Percentiles rank a stretch among this genome's conserved stretches.
Conservation (phyloP, 2,888 invertebrate species). For the Sicus ferrugineus region DNA sequence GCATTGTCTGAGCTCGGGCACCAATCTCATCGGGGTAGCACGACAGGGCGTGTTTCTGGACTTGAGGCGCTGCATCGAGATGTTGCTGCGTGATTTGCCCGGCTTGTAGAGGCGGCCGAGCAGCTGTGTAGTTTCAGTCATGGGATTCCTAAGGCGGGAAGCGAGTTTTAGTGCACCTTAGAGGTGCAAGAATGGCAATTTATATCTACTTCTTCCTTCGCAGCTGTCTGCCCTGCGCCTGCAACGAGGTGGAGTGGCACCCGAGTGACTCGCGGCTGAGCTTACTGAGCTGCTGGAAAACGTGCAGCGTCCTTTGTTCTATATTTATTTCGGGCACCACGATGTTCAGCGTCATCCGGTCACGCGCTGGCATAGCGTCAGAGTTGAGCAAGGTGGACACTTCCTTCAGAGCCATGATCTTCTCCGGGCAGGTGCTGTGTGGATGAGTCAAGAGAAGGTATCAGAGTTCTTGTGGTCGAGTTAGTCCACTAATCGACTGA, state of each 20-base stretch:
- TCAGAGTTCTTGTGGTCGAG: too few species aligned
- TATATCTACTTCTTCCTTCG: constrained; percentile 39
- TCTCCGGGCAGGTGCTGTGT: constrained; percentile 73
- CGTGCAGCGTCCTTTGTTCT: constrained; percentile 40
- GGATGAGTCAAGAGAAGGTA: constrained; percentile 1
- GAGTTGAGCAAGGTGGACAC: background rate
- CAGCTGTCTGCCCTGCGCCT: background rate
- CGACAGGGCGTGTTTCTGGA: constrained; percentile 24
- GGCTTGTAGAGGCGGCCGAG: constrained; percentile 21
- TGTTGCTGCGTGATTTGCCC: constrained; percentile 5
- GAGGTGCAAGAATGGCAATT: background rate
- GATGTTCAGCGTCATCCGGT: background rate
- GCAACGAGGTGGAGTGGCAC: background rate
- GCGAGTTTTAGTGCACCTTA: too few species aligned
- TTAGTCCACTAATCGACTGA: too few species aligned
- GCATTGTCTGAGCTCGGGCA: constrained; percentile 22
- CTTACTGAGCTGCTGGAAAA: constrained; percentile 39
- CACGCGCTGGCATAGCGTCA: background rate
- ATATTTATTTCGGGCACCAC: constrained; percentile 40
- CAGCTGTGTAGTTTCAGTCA: background rate
- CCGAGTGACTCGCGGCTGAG: constrained; percentile 20
- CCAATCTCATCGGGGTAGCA: constrained; percentile 34
- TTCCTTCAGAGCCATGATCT: constrained; percentile 66
- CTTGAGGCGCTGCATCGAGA: constrained; percentile 21
- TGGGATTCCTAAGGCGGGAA: too few species aligned